Conservation (phyloP, 2,113 vertebrate genomes). For the Todiramphus chloris region DNA sequence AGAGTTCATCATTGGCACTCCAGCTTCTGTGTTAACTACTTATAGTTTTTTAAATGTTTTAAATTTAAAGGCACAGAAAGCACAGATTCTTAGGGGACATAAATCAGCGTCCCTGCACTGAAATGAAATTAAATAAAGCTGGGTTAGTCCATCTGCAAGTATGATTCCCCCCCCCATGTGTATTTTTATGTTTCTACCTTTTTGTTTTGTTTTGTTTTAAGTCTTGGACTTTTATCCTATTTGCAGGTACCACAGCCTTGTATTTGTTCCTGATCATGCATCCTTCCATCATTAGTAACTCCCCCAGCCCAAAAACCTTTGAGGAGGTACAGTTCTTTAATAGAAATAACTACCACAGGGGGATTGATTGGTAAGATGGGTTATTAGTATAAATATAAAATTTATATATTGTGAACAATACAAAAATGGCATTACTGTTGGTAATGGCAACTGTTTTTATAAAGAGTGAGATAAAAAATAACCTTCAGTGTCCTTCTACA, state of each 20-base stretch:
- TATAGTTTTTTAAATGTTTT: neutral
- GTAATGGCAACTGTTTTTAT: slow-evolving; percentile 33
- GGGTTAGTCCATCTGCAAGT: neutral
- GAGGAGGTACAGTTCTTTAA: slow-evolving; percentile 99
- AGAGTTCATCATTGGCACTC: neutral
- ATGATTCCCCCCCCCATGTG: neutral
- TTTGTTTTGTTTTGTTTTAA: neutral
- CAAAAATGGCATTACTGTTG: slow-evolving; percentile 59
- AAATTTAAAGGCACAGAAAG: neutral
- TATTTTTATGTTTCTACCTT: neutral
- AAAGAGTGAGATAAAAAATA: neutral
- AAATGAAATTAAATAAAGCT: neutral
- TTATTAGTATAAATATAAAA: slow-evolving; percentile 81
- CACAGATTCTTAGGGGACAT: neutral
- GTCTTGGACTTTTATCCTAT: slow-evolving; percentile 56
- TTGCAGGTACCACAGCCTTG: slow-evolving; percentile 95
- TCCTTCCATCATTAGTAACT: slow-evolving; percentile 97
- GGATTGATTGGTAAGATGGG: slow-evolving; percentile 95
- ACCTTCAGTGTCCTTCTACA: neutral
- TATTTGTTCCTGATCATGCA: slow-evolving; percentile 98
- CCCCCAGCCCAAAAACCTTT: slow-evolving; percentile 95
- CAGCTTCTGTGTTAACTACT: neutral
- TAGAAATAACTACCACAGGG: slow-evolving; percentile 99
- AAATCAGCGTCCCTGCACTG: neutral
- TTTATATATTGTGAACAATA: slow-evolving; percentile 69